Conservation (phyloP, 2,888 invertebrate species). For the Tipula unca region DNA sequence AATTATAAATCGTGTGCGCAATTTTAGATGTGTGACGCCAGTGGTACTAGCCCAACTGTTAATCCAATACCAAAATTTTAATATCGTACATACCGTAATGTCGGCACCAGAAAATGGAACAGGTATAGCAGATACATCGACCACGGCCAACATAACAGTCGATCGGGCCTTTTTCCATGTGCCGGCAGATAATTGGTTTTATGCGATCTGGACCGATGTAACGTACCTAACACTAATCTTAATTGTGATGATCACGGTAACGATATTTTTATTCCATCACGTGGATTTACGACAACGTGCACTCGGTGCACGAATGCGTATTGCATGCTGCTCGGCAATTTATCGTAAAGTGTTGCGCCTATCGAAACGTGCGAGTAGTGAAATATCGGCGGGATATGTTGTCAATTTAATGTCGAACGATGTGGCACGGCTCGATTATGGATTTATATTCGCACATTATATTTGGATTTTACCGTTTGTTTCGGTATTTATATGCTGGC, state of each 20-base stretch:
- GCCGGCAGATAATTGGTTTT: constrained; percentile 23
- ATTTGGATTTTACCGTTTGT: constrained; percentile 80
- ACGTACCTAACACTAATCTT: constrained; percentile 36
- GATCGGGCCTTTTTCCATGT: background rate
- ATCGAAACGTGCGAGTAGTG: constrained; percentile 59
- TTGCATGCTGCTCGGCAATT: constrained; percentile 57
- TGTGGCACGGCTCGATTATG: constrained; percentile 83
- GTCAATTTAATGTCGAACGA: constrained; percentile 92
- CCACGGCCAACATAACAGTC: background rate
- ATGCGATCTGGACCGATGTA: constrained; percentile 35
- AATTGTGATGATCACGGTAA: constrained; percentile 33
- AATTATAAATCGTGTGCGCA: too few species aligned
- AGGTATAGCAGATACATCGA: background rate
- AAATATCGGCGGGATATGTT: constrained; percentile 78
- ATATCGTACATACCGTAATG: background rate
- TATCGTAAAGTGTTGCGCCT: constrained; percentile 62
- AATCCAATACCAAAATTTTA: constrained; percentile 32
- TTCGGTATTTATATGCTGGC: constrained; percentile 54
- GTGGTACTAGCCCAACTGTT: constrained; percentile 39
- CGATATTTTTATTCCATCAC: constrained; percentile 41
- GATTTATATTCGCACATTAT: constrained; percentile 74
- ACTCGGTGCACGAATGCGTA: constrained; percentile 54
- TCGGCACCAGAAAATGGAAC: background rate
- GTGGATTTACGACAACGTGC: constrained; percentile 36
- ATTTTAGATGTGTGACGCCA: constrained; percentile 37